Evolutionary conservation across 2,888 invertebrate genomes (phyloP), one percentile per base, ranked within the genome.

Genomic region (Amphimallon solstitiale): DNA sequence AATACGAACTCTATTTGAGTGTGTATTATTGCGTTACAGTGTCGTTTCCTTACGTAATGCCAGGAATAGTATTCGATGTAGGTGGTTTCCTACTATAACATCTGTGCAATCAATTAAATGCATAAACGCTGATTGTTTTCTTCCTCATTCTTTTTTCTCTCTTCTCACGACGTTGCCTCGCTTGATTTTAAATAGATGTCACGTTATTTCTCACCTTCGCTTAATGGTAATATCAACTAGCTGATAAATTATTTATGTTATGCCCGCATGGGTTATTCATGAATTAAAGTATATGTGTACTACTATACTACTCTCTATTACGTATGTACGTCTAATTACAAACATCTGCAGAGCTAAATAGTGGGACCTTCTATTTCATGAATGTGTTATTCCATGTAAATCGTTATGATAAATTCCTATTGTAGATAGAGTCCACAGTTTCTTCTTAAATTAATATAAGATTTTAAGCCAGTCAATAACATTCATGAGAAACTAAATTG

Each of bases 81-180:
- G 56, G 45, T 38, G 54, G 54, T 19, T 40, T 54, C 38, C 38
- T 19, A 38, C 54, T 17, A 21, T 54, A 1, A 29, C 34, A 34
- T 29, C 10, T 45, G 14, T 19, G 43, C 29, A 43, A 43, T 59
- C 56, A 59, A 43, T 59, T 59, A 59, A 29, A 43, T 23, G 23
- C 40, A 29, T 29, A 15, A 29, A 45, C 14, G 6, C 15, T 59
- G 15, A 29, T 15, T 43, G 45, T 45, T 45, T 19, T 17, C 10
- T 10, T 45, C 17, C 14, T 14, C 5, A 37, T 1, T 4, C 12
- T 37, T 37, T 12, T 37, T 2, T 37, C 9, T 15, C 7, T 43
- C 17, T 43, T 14, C 12, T 17, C 9, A n/a, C 7, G 14, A 7
- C 17, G 14, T 43, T 43, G 1, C 29, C 17, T 51, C 14, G 14